Conservation (phyloP, 1,140 invertebrate species). For the Babylonia areolata region DNA sequence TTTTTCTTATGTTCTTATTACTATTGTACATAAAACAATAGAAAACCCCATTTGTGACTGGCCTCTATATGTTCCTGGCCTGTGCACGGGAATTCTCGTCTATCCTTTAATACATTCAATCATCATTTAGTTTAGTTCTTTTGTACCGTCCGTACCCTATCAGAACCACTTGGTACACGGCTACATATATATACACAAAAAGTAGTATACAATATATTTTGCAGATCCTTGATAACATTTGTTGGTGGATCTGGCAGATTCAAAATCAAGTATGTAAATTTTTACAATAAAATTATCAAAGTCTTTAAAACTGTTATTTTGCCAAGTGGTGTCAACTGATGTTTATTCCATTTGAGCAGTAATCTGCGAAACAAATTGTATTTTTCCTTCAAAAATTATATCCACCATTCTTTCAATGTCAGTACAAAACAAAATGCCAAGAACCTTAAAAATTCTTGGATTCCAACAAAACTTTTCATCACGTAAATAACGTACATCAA, state of each 20-base stretch:
- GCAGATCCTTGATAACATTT: not conserved
- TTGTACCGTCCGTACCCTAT: too few relatives aligned
- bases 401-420: not conserved
- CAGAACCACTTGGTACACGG: too few relatives aligned
- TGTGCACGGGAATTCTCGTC: too few relatives aligned
- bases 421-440: not conserved
- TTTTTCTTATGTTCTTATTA: too few relatives aligned
- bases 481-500: not conserved
- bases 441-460: not conserved
- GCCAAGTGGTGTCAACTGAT: not conserved
- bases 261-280: not conserved
- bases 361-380: not conserved
- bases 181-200: too few relatives aligned
- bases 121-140: too few relatives aligned
- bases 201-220: not conserved
- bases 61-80: too few relatives aligned
- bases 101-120: too few relatives aligned
- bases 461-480: not conserved
- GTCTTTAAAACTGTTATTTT: not conserved
- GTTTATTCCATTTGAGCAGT: not conserved
- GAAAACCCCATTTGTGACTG: too few relatives aligned
- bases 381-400: not conserved
- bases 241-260: not conserved
- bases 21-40: too few relatives aligned
- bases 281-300: not conserved